phyloP scores from a whole-genome alignment of 1,140 invertebrate genomes.

The Schlechtendalia chinensis region DNA sequence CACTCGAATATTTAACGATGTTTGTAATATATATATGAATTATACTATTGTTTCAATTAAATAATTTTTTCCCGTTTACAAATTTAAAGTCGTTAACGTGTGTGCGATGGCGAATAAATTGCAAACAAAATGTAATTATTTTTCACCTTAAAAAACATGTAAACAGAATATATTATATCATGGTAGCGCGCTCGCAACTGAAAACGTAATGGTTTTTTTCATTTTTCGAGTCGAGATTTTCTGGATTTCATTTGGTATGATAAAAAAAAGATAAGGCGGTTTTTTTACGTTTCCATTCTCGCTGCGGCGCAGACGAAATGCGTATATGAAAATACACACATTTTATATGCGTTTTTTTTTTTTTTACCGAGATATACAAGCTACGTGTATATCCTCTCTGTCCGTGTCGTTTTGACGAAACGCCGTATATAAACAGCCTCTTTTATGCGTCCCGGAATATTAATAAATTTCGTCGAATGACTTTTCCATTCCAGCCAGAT shows the following conservation, averaged over 20 bases:
- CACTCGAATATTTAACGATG: no score
- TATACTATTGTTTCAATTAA: no score
- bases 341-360: not conserved
- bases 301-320: not conserved
- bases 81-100: no score
- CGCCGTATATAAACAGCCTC: constrained; percentile 28
- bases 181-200: no score
- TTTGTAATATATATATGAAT: no score
- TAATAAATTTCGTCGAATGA: constrained; percentile 38
- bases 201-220: no score
- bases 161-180: no score
- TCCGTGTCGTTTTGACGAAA: constrained; percentile 33
- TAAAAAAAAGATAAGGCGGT: constrained; percentile 6
- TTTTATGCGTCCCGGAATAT: constrained; percentile 36
- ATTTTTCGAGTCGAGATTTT: not conserved
- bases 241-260: constrained; percentile 1
- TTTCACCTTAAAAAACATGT: no score
- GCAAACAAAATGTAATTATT: no score
- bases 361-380: not conserved
- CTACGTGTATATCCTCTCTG: not conserved
- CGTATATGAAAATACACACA: not conserved
- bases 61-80: no score
- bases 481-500: constrained; percentile 49
- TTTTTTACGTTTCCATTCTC: not conserved
- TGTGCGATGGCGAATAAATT: no score